Base-by-base conservation (phyloP, 1,140 invertebrate genomes). In the Popillia japonica region DNA sequence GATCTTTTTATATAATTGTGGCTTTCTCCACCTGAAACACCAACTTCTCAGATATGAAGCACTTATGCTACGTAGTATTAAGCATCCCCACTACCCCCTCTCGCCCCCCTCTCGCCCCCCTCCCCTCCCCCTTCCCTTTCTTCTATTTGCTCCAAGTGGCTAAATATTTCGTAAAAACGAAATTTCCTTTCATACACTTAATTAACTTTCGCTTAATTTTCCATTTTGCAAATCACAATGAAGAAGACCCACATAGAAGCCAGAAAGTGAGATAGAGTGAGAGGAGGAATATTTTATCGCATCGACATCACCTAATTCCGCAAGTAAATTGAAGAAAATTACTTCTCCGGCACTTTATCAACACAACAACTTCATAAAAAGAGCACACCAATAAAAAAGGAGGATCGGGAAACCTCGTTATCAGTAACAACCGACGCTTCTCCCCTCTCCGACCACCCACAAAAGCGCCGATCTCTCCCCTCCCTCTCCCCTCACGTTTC, bases 351-450 rank as follows among this genome's bases (percentile, higher is more conserved):
- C 61, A 27, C 61, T 68, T 68, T 68, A 68, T 68, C 61, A 68
- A 68, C 61, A 68, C 61, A 68, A 68, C 61, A 68, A 68, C 61
- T 68, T 68, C 61, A 68, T 68, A 68, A 68, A 68, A 68, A 68
- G 61, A 68, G 61, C 22, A 34, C 61, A 22, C 27, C 61, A 68
- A 68, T 68, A 68, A 68, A 68, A n/a, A 68, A 20, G 22, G 61
- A 34, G 27, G 61, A 68, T 55, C 48, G 48, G 27, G 61, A 34
- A 23, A 68, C 61, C 61, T 68, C 61, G 61, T 68, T 68, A 68
- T 68, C 61, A 34, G 61, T 14, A 68, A 17, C 44, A 22, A 68
- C 61, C 11, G 11, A 11, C 61, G 20, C 22, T 23, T 14, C 20
- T 22, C 61, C 27, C 27, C 27, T 4, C 4, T 2, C 27, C 27